Base-by-base conservation (phyloP, 2,797 vertebrate genomes). In the Anguilla obscura region DNA sequence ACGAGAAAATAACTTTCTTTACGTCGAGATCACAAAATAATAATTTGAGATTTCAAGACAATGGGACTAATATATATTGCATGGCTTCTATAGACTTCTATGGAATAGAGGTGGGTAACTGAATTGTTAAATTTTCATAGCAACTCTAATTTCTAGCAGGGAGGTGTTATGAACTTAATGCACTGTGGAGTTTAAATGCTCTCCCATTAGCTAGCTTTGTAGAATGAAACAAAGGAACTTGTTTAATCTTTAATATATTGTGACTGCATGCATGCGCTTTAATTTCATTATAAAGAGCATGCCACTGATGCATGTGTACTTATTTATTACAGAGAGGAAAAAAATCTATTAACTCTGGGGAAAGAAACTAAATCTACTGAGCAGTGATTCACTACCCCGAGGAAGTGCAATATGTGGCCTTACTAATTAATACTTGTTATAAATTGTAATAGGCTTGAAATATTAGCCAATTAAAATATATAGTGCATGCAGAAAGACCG, bases 191-290 rank as follows among this genome's bases (percentile, higher is more conserved):
- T 50, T 45, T 48, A 82, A 24, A n/a, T 50, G 40, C 79, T n/a
- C 45, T 82, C 40, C 79, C 45, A 50, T 82, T 82, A 82, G 40
- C 40, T 82, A 82, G 40, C 40, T 48, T n/a, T 24, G 45, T 82
- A 50, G 40, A n/a, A 9, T 5, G 9, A 79, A 45, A 79, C 3
- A 45, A 21, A 18, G 74, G 40, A n/a, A 48, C 40, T 82, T n/a
- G 45, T 76, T 76, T 40, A 76, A 76, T 18, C 33, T 76, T 36
- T 76, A 76, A 76, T 76, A 14, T 76, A 48, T 45, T 82, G 79
- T 27, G 7, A 82, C 3, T 50, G 40, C 40, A 50, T 82, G 21
- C 40, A 50, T 80, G 76, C 45, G 4, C 45, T 50, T 82, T 48
- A 50, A 18, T 7, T 82, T n/a, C 45, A 82, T 82, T 82, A 48